phyloP scores from a whole-genome alignment of 2,113 vertebrate species.

The Eptesicus fuscus region DNA sequence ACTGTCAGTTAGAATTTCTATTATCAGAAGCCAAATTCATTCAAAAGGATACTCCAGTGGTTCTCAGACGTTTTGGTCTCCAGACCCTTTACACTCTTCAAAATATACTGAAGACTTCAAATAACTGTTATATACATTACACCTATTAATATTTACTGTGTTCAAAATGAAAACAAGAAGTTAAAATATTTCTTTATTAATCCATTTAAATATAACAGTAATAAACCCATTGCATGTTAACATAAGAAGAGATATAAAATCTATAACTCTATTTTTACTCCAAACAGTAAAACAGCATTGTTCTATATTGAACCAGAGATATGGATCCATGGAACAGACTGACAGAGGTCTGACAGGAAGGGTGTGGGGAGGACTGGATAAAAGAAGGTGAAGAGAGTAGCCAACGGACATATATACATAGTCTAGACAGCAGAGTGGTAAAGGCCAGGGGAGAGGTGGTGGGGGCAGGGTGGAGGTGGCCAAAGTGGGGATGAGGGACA shows the following conservation, averaged over 20 bases:
- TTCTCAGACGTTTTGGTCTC: not conserved
- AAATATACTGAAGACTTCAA: not conserved
- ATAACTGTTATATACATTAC: not conserved
- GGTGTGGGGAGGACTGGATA: not conserved
- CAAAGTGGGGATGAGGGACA: not conserved
- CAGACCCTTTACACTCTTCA: not conserved
- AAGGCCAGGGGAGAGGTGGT: not conserved
- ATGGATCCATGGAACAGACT: not conserved
- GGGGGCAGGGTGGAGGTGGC: not conserved
- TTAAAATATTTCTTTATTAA: not conserved
- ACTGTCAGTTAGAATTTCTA: not conserved
- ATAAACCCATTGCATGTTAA: not conserved
- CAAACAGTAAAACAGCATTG: not conserved
- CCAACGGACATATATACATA: not conserved
- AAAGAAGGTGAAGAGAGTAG: not conserved
- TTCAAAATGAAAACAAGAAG: constrained; percentile 33
- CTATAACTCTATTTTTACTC: not conserved
- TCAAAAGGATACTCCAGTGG: not conserved
- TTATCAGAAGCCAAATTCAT: not conserved
- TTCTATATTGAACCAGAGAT: not conserved
- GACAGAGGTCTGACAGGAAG: not conserved
- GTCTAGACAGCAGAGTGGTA: not conserved
- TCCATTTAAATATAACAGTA: constrained; percentile 1
- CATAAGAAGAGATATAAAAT: not conserved
- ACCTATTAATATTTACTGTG: not conserved